Percentiles rank a stretch among this genome's conserved stretches.
Evolutionary conservation across 2,797 vertebrate species (phyloP).

Genomic region (Acridotheres tristis): DNA sequence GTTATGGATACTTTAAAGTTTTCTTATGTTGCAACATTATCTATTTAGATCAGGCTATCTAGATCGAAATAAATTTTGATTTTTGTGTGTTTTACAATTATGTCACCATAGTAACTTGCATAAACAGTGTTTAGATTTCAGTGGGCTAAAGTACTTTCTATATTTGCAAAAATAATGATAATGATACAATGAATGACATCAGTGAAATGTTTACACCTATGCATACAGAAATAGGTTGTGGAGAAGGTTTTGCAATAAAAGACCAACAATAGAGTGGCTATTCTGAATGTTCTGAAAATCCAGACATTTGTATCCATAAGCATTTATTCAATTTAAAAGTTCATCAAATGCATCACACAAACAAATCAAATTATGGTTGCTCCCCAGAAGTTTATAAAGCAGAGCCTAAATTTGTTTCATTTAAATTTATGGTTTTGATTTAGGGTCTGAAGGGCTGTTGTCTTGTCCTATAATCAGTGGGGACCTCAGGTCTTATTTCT

Average conservation of each 20-base stretch:
- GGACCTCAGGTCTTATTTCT: neutral
- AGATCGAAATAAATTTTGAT: neutral
- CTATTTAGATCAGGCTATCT: neutral
- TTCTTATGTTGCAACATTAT: neutral
- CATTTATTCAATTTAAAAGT: neutral
- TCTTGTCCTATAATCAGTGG: neutral
- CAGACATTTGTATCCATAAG: neutral
- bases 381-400: neutral
- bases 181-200: neutral
- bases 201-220: neutral
- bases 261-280: neutral
- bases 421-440: neutral
- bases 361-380: neutral
- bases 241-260: neutral
- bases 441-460: neutral
- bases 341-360: neutral
- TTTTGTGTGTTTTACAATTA: neutral
- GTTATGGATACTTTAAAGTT: neutral
- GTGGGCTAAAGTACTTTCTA: neutral
- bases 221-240: neutral
- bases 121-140: neutral
- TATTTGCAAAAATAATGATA: neutral
- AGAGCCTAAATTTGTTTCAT: neutral
- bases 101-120: neutral
- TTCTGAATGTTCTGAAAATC: neutral